Percentiles rank a stretch among this genome's conserved stretches.
These are phyloP conservation scores for Parus major DNA, from an alignment of 2,113 vertebrate genomes.

Conservation along the genomic window DNA sequence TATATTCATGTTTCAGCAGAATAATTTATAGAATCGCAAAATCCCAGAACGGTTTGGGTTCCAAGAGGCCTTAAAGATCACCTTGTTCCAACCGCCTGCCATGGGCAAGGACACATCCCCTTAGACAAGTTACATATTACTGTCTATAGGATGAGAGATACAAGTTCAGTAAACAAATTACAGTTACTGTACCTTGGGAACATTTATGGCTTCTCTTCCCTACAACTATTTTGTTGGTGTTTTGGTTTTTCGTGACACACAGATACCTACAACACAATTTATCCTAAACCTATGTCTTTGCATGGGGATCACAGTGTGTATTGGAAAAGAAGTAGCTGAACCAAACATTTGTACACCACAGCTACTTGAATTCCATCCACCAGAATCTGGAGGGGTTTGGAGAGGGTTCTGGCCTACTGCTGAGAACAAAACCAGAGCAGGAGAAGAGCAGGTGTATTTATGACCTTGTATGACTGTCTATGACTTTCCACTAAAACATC, in stretches of 20 bases:
- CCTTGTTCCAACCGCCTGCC: no score
- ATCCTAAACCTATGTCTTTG: background rate
- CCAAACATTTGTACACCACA: accelerated
- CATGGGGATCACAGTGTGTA: accelerated
- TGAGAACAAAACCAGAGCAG: background rate
- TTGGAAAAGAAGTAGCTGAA: background rate
- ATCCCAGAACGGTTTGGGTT: background rate
- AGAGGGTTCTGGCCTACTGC: background rate
- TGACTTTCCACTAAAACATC: background rate
- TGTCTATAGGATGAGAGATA: background rate
- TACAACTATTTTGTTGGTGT: background rate
- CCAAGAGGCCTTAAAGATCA: background rate
- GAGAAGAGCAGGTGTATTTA: background rate
- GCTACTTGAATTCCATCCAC: background rate
- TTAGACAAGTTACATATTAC: no score
- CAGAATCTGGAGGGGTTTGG: background rate
- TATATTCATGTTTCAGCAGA: background rate
- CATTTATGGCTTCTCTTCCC: background rate
- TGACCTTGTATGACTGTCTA: accelerated
- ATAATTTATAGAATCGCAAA: background rate
- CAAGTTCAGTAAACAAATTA: background rate
- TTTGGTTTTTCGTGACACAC: background rate
- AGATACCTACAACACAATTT: accelerated
- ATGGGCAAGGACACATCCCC: accelerated
- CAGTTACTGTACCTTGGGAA: background rate